Base-by-base conservation (phyloP, 2,888 invertebrate genomes). In the Nysson spinosus region DNA sequence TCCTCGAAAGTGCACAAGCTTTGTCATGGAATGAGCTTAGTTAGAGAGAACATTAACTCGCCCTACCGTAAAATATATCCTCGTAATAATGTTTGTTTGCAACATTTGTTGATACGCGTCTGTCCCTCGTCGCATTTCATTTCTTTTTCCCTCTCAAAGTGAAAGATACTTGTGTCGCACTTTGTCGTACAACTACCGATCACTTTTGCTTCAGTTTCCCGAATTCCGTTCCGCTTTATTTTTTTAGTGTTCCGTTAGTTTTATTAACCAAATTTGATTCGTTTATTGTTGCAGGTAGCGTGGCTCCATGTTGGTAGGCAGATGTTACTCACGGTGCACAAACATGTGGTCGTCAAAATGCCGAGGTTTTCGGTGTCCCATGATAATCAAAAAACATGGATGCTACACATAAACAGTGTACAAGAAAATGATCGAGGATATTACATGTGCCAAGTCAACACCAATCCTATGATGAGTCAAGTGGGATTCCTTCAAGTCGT, bases 291-390 rank as follows among this genome's bases (percentile, higher is more conserved):
- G 17, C 88, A 97, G 96, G 96, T 97, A 81, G 96, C 96, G 68
- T 97, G 96, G 96, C 94, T 96, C 81, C 96, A 96, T 89, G 96
- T 97, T 84, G 96, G 96, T 88, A 92, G 96, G 46, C 95, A 96
- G 89, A 96, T 96, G 95, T 94, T 97, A 83, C 90, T 97, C 72
- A 96, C 96, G 35, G 95, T 97, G 85, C 96, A 97, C 88, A 93
- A 95, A 20, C 96, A 96, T 88, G 95, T 97, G 75, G 96, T 97
- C 82, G 94, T 96, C 6, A 91, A 95, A 58, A 93, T 97, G 87
- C 94, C 96, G n/a, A 90, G 96, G 71, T 96, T 96, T 88, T 94
- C 94, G 86, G 95, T 97, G 56, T 94, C 95, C 3, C 95, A 96
- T 86, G 95, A 96, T 88, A 96, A 96, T 87, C 95, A 95, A 69